A percentile compares a stretch with the other conserved stretches of the same genome.
Evolutionary conservation across 2,113 vertebrate species (phyloP).

Genomic region (Polypterus senegalus): DNA sequence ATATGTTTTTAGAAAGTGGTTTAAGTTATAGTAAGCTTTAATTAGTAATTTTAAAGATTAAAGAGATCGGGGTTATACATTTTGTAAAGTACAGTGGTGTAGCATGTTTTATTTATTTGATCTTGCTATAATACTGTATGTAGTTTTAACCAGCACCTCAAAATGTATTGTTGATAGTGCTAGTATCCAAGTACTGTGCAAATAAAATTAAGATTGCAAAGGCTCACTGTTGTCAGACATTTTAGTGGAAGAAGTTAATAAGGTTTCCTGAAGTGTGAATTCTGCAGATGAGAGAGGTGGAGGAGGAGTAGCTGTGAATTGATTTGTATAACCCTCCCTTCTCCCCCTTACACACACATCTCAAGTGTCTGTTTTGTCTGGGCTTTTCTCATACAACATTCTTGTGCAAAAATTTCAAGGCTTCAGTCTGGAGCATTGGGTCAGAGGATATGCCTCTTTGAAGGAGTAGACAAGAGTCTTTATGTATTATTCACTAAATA

Average conservation of each 20-base stretch:
- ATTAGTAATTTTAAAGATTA: too few species aligned
- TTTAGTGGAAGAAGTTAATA: slow-evolving; percentile 25
- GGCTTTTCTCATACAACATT: slow-evolving; percentile 46
- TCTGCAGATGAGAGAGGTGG: slow-evolving; percentile 29
- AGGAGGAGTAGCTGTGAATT: slow-evolving; percentile 41
- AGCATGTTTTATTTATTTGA: too few species aligned
- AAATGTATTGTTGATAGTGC: not conserved
- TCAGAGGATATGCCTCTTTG: slow-evolving; percentile 74
- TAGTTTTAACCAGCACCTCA: not conserved
- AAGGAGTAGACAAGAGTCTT: slow-evolving; percentile 54
- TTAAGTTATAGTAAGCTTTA: too few species aligned
- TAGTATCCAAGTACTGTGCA: not conserved
- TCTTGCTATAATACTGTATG: too few species aligned
- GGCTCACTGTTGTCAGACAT: slow-evolving; percentile 16
- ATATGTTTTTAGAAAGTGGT: too few species aligned
- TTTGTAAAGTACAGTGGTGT: too few species aligned
- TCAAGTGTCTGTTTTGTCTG: slow-evolving; percentile 89
- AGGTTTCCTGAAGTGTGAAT: slow-evolving; percentile 23
- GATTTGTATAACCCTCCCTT: slow-evolving; percentile 41
- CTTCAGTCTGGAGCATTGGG: slow-evolving; percentile 63
- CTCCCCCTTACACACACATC: slow-evolving; percentile 40
- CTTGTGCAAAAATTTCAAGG: slow-evolving; percentile 56
- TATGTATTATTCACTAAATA: slow-evolving; percentile 61
- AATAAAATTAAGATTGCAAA: slow-evolving; percentile 1
- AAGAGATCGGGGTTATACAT: too few species aligned